Conservation (phyloP, 2,113 vertebrate species). For the Platanista minor region DNA sequence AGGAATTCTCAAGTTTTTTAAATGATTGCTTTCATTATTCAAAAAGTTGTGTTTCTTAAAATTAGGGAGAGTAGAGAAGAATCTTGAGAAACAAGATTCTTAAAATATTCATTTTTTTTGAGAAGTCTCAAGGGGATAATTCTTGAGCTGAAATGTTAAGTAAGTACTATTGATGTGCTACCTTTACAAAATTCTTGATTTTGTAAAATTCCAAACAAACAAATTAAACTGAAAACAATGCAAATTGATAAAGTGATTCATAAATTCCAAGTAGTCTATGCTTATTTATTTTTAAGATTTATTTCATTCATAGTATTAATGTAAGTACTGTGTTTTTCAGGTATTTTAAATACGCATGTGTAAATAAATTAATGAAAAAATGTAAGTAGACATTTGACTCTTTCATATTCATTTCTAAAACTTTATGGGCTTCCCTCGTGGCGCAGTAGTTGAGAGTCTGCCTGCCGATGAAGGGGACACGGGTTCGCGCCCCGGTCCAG, state of each 20-base stretch:
- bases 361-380: conserved; percentile 34
- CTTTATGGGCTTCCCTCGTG: too few species aligned
- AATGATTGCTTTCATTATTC: conserved; percentile 20
- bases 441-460: too few species aligned
- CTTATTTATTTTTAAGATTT: conserved; percentile 27
- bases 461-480: too few species aligned
- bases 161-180: background rate
- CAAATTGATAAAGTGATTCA: conserved; percentile 23
- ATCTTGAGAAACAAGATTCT: conserved; percentile 34
- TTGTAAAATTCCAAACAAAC: conserved; percentile 54
- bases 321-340: background rate
- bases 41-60: conserved; percentile 29
- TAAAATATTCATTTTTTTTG: conserved; percentile 49
- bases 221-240: background rate
- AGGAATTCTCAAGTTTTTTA: conserved; percentile 20
- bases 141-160: background rate
- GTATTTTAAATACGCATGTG: background rate
- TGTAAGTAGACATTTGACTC: background rate
- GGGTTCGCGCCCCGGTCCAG: too few species aligned
- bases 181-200: conserved; percentile 35
- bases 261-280: background rate
- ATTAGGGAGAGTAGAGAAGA: conserved; percentile 1
- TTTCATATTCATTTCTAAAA: conserved; percentile 9
- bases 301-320: background rate
- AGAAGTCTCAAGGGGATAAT: conserved; percentile 45